phyloP scores from a whole-genome alignment of 1,140 invertebrate genomes.

The Vollenhovia emeryi region DNA sequence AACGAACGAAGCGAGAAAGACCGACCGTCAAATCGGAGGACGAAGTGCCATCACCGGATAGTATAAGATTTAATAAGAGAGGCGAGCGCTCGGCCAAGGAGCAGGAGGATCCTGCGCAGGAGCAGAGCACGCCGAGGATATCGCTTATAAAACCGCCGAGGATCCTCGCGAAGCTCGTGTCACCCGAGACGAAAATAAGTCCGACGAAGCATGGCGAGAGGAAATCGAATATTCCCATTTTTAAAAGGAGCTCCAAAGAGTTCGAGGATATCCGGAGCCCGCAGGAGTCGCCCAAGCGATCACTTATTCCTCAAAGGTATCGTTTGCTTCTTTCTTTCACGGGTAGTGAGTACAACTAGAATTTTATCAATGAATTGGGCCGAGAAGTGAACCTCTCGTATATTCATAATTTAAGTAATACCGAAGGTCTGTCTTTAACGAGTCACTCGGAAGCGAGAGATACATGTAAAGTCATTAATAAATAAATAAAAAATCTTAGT shows the following conservation, averaged over 20 bases:
- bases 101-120: constrained; percentile 41
- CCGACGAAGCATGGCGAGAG: constrained; percentile 78
- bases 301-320: constrained; percentile 82
- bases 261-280: constrained; percentile 83
- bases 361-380: no score
- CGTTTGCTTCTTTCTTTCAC: neutral
- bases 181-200: constrained; percentile 72
- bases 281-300: constrained; percentile 82
- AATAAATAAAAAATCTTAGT: neutral
- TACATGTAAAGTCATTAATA: neutral
- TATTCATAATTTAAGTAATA: neutral
- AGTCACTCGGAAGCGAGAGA: neutral
- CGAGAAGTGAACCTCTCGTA: neutral
- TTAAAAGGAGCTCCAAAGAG: constrained; percentile 80
- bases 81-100: constrained; percentile 56
- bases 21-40: constrained; percentile 43
- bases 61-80: constrained; percentile 55
- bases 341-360: neutral
- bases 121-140: constrained; percentile 53
- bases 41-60: constrained; percentile 58
- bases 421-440: neutral
- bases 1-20: constrained; percentile 70
- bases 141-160: constrained; percentile 79
- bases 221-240: constrained; percentile 83
- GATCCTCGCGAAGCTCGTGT: constrained; percentile 72